Conservation (phyloP, 2,113 vertebrate genomes). For the Cyrtonyx montezumae region DNA sequence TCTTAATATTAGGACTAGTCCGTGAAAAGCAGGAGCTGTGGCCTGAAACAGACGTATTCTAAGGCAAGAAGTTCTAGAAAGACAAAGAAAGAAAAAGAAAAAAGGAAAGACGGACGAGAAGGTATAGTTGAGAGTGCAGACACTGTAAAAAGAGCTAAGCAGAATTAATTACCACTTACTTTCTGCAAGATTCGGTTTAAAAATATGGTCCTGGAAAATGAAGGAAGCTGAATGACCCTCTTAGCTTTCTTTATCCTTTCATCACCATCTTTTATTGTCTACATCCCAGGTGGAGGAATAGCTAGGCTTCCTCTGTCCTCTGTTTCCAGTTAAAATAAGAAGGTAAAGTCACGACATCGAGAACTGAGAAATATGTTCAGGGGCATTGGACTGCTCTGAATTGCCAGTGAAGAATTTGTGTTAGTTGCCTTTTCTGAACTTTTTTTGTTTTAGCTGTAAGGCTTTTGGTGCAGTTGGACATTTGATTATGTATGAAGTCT, state of each 20-base stretch:
- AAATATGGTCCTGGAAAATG: background rate
- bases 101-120: background rate
- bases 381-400: background rate
- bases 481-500: constrained; percentile 33
- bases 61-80: background rate
- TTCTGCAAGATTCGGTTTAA: background rate
- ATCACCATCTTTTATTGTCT: background rate
- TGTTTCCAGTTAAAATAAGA: background rate
- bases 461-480: background rate
- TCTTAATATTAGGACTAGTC: background rate
- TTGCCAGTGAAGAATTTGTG: background rate
- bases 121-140: background rate
- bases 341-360: background rate
- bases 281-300: background rate
- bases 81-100: background rate
- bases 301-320: background rate
- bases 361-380: background rate
- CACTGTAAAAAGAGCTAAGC: background rate
- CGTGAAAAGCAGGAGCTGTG: background rate
- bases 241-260: background rate
- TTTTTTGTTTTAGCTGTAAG: background rate
- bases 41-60: background rate
- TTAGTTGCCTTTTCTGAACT: background rate
- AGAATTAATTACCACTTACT: background rate
- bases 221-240: background rate